A percentile compares a stretch with the other conserved stretches of the same genome.
Conservation (phyloP, 2,113 vertebrate species). For the Turdus rufiventris region DNA sequence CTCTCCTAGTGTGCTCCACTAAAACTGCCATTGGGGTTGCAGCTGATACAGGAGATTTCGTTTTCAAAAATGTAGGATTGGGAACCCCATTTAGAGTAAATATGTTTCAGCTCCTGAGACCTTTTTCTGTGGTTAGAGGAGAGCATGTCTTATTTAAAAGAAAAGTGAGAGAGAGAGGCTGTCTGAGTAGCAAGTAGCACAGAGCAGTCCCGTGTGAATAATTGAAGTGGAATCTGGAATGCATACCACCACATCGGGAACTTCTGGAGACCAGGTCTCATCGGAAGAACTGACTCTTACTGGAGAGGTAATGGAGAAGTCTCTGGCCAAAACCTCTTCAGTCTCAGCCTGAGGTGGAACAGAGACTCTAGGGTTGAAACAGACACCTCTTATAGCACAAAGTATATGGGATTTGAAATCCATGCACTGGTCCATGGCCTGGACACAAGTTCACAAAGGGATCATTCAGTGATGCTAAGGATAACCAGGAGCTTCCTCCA, state of each 20-base stretch:
- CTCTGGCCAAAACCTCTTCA: constrained; percentile 18
- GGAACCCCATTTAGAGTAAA: constrained; percentile 10
- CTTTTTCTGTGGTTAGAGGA: constrained; percentile 1
- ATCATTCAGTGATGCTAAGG: neutral
- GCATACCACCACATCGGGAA: neutral
- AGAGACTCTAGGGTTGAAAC: neutral
- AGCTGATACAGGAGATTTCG: neutral
- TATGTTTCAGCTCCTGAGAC: neutral
- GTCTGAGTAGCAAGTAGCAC: constrained; percentile 20
- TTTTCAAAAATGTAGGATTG: neutral
- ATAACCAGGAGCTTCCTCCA: constrained; percentile 2
- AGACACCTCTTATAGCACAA: neutral
- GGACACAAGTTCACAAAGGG: neutral
- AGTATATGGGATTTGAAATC: constrained; percentile 27
- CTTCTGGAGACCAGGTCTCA: constrained; percentile 41
- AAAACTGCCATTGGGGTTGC: neutral
- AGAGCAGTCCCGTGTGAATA: constrained; percentile 44
- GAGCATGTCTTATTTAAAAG: constrained; percentile 59
- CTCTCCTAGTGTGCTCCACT: neutral
- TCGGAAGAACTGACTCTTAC: constrained; percentile 56
- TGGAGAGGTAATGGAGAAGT: constrained; percentile 54
- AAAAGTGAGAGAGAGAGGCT: constrained; percentile 27
- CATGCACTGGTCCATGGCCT: neutral
- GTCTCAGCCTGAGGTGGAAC: neutral
- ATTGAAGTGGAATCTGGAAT: constrained; percentile 76